Conservation (phyloP, 1,140 invertebrate species). For the Anastrepha ludens region DNA sequence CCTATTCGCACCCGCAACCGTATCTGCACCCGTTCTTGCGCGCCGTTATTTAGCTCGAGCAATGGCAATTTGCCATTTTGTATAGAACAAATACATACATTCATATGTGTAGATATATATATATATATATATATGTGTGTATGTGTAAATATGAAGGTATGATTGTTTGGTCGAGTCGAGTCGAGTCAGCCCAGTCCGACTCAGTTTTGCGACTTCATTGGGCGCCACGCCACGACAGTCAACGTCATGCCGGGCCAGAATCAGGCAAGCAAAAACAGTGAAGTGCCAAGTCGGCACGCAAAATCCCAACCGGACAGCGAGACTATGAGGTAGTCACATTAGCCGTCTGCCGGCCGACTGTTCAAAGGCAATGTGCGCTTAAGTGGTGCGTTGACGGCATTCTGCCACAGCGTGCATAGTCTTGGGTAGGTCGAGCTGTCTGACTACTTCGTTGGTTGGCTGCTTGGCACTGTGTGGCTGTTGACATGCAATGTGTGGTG, state of each 20-base stretch:
- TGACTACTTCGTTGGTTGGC: constrained; percentile 22
- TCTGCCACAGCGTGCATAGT: neutral
- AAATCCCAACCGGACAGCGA: neutral
- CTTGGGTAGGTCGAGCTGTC: constrained; percentile 1
- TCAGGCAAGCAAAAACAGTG: neutral
- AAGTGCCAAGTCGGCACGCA: constrained; percentile 32
- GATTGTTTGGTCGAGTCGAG: neutral
- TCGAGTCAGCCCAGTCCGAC: constrained; percentile 6
- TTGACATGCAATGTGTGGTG: constrained; percentile 32
- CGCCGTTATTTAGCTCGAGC: neutral
- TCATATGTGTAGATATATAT: neutral
- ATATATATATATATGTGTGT: neutral
- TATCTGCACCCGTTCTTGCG: neutral
- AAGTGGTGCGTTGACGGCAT: constrained; percentile 29
- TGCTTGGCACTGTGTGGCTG: constrained; percentile 1
- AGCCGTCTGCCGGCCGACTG: neutral
- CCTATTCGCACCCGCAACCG: constrained; percentile 10
- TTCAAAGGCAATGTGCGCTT: constrained; percentile 38
- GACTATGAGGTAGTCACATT: constrained; percentile 31
- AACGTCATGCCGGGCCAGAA: constrained; percentile 24
- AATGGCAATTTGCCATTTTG: constrained; percentile 53
- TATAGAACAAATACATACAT: constrained; percentile 24
- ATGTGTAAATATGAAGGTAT: too few relatives aligned
- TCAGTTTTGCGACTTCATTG: constrained; percentile 49
- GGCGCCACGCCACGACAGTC: constrained; percentile 13